Percentiles rank a stretch among this genome's conserved stretches.
Evolutionary conservation across 2,888 invertebrate species (phyloP).

Genomic region (Teinopalpus imperialis): DNA sequence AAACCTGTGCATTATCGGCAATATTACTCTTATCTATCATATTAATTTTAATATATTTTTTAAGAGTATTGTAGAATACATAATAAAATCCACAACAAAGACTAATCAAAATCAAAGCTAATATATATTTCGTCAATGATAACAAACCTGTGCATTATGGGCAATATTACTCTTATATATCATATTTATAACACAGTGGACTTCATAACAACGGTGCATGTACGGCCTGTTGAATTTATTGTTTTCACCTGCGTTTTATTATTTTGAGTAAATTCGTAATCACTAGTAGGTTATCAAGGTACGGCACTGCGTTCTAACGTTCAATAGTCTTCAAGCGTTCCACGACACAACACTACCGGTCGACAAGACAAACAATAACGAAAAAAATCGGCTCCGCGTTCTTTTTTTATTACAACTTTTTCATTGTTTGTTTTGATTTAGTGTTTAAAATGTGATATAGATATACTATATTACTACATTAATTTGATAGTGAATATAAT

Average conservation of each 20-base stretch:
- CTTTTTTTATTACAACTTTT: slow-evolving; percentile 15
- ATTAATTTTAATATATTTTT: no score
- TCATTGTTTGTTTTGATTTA: slow-evolving; percentile 28
- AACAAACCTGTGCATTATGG: no score
- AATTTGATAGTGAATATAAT: slow-evolving; percentile 39
- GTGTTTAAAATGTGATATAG: slow-evolving; percentile 53
- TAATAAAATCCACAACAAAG: no score
- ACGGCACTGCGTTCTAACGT: slow-evolving; percentile 38
- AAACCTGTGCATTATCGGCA: no score
- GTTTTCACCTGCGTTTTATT: background rate
- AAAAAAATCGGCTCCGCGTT: slow-evolving; percentile 38
- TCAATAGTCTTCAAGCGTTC: slow-evolving; percentile 44
- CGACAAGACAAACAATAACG: slow-evolving; percentile 34
- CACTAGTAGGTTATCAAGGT: slow-evolving; percentile 53
- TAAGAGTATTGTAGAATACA: no score
- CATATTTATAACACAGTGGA: no score
- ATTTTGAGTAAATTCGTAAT: slow-evolving; percentile 34
- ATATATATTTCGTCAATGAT: no score
- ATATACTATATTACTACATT: slow-evolving; percentile 39
- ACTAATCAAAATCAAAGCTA: no score
- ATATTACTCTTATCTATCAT: no score
- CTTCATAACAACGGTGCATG: no score
- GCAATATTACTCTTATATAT: no score
- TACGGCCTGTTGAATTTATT: no score
- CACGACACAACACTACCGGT: slow-evolving; percentile 42